Percentiles rank a stretch among this genome's conserved stretches.
These are phyloP conservation scores for Uropsilus gracilis DNA, from an alignment of 2,113 vertebrate genomes.

Conservation along the genomic window DNA sequence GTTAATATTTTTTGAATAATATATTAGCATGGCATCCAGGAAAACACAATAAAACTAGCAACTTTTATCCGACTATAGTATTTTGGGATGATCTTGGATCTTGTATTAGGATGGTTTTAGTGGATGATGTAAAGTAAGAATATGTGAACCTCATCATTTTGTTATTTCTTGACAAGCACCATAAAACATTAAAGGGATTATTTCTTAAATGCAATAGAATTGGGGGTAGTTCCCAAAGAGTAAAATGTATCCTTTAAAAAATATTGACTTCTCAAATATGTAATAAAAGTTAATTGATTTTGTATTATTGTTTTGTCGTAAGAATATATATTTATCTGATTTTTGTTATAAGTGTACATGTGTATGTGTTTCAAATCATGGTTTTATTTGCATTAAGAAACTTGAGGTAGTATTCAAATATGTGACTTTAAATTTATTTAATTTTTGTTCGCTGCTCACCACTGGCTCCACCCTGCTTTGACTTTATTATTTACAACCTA, in stretches of 20 bases:
- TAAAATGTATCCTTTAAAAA: not conserved
- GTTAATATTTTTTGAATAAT: not conserved
- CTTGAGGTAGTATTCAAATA: not conserved
- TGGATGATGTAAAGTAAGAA: not conserved
- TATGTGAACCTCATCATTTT: not conserved
- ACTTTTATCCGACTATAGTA: conserved; percentile 37
- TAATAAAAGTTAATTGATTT: not conserved
- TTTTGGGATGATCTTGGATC: not conserved
- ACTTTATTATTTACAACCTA: too few relatives aligned
- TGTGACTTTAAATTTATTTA: not conserved
- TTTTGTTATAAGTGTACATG: not conserved
- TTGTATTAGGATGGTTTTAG: not conserved
- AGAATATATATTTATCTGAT: not conserved
- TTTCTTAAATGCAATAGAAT: not conserved
- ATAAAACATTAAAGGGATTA: not conserved
- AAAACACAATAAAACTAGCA: not conserved
- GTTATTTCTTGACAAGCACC: not conserved
- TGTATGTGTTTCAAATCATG: not conserved
- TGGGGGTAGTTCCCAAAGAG: not conserved
- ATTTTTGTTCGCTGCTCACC: too few relatives aligned
- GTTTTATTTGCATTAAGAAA: conserved; percentile 18
- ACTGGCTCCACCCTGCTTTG: too few relatives aligned
- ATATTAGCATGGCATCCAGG: not conserved
- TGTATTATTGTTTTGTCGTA: not conserved
- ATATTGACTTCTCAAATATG: not conserved